A percentile compares a stretch with the other conserved stretches of the same genome.
Evolutionary conservation across 2,888 invertebrate genomes (phyloP).

Genomic region (Griposia aprilina): DNA sequence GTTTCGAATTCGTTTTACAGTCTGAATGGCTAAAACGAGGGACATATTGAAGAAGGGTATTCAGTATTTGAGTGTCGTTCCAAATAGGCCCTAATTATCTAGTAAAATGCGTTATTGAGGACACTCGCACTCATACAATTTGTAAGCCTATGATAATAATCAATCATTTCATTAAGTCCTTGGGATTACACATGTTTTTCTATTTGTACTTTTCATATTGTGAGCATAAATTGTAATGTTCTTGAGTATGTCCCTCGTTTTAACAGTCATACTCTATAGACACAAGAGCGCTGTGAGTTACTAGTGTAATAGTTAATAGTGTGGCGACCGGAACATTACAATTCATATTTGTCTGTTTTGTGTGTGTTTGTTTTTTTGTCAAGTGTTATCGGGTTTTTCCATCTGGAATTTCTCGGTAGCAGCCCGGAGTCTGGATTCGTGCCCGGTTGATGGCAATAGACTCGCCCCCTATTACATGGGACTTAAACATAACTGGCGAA

Average conservation of each 20-base stretch:
- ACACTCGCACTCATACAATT: neutral
- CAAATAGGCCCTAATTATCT: no score
- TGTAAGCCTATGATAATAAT: no score
- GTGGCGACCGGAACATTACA: conserved; percentile 36
- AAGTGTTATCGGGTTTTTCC: no score
- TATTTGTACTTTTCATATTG: no score
- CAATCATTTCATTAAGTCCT: no score
- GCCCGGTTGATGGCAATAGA: no score
- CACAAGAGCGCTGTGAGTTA: conserved; percentile 5
- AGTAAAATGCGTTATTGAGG: neutral
- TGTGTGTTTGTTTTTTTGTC: no score
- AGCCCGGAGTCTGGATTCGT: no score
- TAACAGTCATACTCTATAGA: conserved; percentile 3
- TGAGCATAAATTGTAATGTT: neutral
- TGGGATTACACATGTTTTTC: no score
- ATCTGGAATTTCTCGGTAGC: no score
- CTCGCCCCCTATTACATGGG: no score
- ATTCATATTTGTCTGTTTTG: conserved; percentile 60
- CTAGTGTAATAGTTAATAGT: conserved; percentile 15
- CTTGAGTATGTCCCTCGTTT: neutral
- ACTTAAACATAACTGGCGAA: no score
- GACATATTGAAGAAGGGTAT: neutral
- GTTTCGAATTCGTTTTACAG: conserved; percentile 51
- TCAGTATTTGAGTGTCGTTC: neutral
- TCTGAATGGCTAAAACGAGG: neutral